These are phyloP conservation scores for Ariolimax columbianus DNA, from an alignment of 2,888 invertebrate species.

Conservation along the genomic window DNA sequence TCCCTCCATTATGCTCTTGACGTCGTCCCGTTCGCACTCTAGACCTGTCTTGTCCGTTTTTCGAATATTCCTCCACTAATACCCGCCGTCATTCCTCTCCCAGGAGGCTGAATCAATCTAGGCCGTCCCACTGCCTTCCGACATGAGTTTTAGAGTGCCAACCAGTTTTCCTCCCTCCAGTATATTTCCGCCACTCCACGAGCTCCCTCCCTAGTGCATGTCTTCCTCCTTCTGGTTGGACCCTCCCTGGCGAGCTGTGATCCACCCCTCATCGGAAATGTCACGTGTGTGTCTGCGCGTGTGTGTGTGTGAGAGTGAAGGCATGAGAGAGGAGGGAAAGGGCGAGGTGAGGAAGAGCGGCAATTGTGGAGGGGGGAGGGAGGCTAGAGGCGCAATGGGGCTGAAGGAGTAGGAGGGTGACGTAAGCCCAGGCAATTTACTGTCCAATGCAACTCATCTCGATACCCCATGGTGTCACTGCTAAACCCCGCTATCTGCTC, in stretches of 20 bases:
- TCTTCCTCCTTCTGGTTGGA: not conserved
- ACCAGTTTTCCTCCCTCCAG: not conserved
- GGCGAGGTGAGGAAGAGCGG: too few species aligned
- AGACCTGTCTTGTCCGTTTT: not conserved
- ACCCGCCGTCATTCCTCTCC: not conserved
- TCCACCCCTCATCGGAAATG: constrained; percentile 3
- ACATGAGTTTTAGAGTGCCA: not conserved
- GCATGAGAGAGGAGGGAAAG: too few species aligned
- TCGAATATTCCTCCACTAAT: not conserved
- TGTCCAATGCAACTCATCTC: constrained; percentile 30
- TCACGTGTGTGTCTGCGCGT: constrained; percentile 14
- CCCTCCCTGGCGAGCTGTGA: not conserved
- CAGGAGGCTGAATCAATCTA: not conserved
- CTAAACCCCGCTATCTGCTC: constrained; percentile 20
- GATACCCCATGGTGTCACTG: not conserved
- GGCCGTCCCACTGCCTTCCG: not conserved
- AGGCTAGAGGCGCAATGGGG: too few species aligned
- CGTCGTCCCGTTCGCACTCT: not conserved
- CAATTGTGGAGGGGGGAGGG: too few species aligned
- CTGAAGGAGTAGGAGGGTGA: constrained; percentile 1
- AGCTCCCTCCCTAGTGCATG: not conserved
- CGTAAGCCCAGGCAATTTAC: constrained; percentile 32
- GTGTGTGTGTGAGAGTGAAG: too few species aligned
- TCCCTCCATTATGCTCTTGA: not conserved
- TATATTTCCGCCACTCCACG: constrained; percentile 3